A percentile compares a stretch with the other conserved stretches of the same genome.
These are phyloP conservation scores for Hassar affinis DNA, from an alignment of 2,113 vertebrate genomes.

Conservation along the genomic window DNA sequence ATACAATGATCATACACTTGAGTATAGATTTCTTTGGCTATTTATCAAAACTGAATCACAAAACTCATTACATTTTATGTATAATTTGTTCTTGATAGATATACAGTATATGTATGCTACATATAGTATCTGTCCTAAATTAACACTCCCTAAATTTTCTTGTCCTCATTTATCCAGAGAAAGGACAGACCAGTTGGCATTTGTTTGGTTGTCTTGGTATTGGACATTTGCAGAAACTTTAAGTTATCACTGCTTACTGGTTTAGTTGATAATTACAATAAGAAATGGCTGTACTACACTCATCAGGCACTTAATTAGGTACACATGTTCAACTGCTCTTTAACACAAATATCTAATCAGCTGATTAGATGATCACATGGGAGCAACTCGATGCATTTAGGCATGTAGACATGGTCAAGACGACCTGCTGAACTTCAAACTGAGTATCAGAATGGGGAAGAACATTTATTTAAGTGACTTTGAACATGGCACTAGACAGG, in stretches of 20 bases:
- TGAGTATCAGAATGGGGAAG: no score
- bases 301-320: no score
- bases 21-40: not conserved
- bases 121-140: not conserved
- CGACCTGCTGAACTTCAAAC: no score
- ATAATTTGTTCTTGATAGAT: not conserved
- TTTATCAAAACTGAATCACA: not conserved
- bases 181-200: not conserved
- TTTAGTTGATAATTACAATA: not conserved
- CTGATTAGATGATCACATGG: no score
- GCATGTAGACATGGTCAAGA: no score
- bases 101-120: not conserved
- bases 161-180: not conserved
- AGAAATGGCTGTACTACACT: not conserved
- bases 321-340: no score
- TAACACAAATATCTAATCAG: no score
- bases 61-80: slow-evolving; percentile 5
- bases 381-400: no score
- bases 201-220: not conserved
- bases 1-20: not conserved
- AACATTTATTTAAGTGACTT: no score
- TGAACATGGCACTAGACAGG: no score
- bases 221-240: not conserved
- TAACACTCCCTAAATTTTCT: no score
- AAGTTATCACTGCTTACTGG: not conserved